Conservation (phyloP, 2,797 vertebrate genomes). For the Rhodeus uyekii region DNA sequence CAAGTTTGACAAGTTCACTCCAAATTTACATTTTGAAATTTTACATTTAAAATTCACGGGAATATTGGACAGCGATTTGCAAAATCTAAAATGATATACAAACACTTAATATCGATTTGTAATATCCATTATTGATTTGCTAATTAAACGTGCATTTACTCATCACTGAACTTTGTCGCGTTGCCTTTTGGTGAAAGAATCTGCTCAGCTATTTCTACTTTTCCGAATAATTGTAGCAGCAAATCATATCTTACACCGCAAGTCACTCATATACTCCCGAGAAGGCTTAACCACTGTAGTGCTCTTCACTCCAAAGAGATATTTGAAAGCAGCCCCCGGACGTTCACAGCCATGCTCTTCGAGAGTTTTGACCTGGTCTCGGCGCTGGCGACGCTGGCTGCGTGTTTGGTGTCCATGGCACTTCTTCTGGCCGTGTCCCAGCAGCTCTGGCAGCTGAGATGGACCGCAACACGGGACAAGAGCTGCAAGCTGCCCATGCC, state of each 20-base stretch:
- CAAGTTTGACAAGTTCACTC: constrained; percentile 62
- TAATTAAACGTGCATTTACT: constrained; percentile 57
- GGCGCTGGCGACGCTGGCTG: constrained; percentile 91
- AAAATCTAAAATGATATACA: constrained; percentile 59
- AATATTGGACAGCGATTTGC: constrained; percentile 26
- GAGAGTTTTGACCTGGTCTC: constrained; percentile 92
- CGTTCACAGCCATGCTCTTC: constrained; percentile 85
- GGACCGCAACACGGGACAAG: constrained; percentile 94
- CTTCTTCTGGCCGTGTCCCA: constrained; percentile 92
- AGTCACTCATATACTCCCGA: not conserved
- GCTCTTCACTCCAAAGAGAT: constrained; percentile 23
- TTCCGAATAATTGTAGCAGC: constrained; percentile 14
- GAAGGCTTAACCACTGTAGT: constrained; percentile 14
- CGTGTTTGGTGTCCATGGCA: constrained; percentile 91
- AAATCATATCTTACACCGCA: not conserved
- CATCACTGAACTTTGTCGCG: not conserved
- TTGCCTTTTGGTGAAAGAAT: constrained; percentile 11
- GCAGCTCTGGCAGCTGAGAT: constrained; percentile 95
- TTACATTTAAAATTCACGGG: constrained; percentile 21
- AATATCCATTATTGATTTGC: constrained; percentile 48
- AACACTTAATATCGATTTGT: constrained; percentile 51
- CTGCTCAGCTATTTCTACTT: not conserved
- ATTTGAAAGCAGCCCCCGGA: constrained; percentile 52
- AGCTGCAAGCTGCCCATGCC: constrained; percentile 95
- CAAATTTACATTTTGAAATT: constrained; percentile 44